Conservation (phyloP, 2,113 vertebrate genomes). For the Acanthisitta chloris region DNA sequence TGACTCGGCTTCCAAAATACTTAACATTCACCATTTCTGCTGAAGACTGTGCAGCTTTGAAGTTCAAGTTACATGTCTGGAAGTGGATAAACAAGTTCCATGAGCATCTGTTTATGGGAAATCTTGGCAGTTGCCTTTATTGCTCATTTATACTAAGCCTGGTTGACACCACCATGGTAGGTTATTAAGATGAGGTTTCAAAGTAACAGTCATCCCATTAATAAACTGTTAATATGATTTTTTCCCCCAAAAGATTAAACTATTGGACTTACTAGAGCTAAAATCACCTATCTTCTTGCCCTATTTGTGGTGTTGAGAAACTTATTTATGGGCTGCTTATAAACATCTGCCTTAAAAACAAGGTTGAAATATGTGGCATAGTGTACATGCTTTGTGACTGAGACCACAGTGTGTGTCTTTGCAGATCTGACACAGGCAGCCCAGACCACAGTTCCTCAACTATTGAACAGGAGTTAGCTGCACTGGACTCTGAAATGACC, state of each 20-base stretch:
- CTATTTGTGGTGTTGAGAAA: not conserved
- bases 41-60: not conserved
- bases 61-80: not conserved
- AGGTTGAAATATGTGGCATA: not conserved
- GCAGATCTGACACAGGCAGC: constrained; percentile 79
- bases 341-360: not conserved
- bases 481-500: constrained; percentile 86
- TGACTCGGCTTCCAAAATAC: not conserved
- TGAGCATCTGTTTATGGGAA: not conserved
- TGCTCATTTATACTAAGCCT: not conserved
- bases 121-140: not conserved
- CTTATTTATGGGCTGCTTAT: not conserved
- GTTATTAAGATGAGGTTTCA: not conserved
- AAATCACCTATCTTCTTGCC: not conserved
- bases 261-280: not conserved
- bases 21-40: not conserved
- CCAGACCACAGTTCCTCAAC: constrained; percentile 83
- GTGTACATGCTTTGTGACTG: not conserved
- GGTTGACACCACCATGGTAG: not conserved
- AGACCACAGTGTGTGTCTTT: not conserved
- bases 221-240: not conserved
- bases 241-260: not conserved
- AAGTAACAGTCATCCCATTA: not conserved
- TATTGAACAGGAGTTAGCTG: constrained; percentile 86
- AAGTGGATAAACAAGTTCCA: not conserved